A percentile compares a stretch with the other conserved stretches of the same genome.
phyloP scores from a whole-genome alignment of 2,888 invertebrate species.

The Malthinus flaveolus region DNA sequence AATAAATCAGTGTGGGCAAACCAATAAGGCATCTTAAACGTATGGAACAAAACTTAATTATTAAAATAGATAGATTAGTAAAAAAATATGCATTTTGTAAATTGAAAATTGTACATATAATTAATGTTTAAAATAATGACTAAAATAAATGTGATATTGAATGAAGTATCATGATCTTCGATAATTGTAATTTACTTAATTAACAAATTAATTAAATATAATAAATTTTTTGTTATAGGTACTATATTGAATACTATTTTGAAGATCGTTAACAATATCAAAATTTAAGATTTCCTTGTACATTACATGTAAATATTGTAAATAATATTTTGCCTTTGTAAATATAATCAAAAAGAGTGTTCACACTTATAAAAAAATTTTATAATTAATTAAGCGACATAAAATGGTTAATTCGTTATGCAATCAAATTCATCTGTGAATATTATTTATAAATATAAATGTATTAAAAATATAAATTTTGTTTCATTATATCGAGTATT shows the following conservation, averaged over 20 bases:
- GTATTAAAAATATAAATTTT: slow-evolving; percentile 34
- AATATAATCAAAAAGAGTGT: slow-evolving; percentile 42
- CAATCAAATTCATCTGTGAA: slow-evolving; percentile 51
- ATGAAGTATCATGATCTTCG: slow-evolving; percentile 21
- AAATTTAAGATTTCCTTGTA: slow-evolving; percentile 37
- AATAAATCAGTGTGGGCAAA: too few relatives aligned
- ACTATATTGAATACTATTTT: slow-evolving; percentile 24
- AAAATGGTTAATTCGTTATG: slow-evolving; percentile 46
- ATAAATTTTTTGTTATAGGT: slow-evolving; percentile 12
- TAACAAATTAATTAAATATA: slow-evolving; percentile 18
- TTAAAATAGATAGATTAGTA: neutral
- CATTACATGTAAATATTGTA: slow-evolving; percentile 42
- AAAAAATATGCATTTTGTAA: slow-evolving; percentile 7
- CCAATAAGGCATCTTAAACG: too few relatives aligned
- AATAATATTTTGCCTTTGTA: slow-evolving; percentile 47
- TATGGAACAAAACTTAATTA: too few relatives aligned
- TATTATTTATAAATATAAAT: slow-evolving; percentile 45
- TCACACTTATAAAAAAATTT: slow-evolving; percentile 41
- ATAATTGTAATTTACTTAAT: slow-evolving; percentile 12
- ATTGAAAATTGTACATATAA: slow-evolving; percentile 28
- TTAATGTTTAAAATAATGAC: slow-evolving; percentile 22
- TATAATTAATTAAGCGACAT: slow-evolving; percentile 44
- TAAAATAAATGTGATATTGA: slow-evolving; percentile 29
- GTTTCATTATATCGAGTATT: neutral
- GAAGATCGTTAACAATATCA: slow-evolving; percentile 32